Evolutionary conservation across 2,113 vertebrate genomes (phyloP).

Genomic region (Leucosticte australis): DNA sequence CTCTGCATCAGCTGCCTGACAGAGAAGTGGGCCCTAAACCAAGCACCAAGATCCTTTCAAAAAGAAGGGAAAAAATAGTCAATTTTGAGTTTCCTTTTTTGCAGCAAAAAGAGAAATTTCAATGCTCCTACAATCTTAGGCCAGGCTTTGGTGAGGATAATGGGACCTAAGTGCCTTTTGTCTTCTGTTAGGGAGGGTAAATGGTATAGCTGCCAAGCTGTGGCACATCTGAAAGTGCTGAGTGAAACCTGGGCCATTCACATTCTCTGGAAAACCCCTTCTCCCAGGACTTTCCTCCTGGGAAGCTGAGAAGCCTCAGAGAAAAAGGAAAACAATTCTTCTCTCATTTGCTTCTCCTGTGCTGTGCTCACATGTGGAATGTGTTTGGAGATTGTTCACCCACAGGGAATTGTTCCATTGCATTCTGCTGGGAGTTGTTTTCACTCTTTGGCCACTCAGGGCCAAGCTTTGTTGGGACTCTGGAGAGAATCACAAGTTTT

Average conservation of each 20-base stretch:
- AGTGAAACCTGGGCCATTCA: neutral
- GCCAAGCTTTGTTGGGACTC: too few relatives aligned
- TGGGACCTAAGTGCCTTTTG: neutral
- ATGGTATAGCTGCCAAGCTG: slow-evolving; percentile 15
- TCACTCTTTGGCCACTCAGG: too few relatives aligned
- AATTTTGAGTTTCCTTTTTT: neutral
- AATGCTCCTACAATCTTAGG: neutral
- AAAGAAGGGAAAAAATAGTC: neutral
- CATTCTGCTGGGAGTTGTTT: too few relatives aligned
- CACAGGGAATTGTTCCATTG: too few relatives aligned
- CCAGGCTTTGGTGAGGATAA: neutral
- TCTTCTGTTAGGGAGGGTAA: neutral
- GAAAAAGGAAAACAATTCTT: too few relatives aligned
- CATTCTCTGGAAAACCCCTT: too few relatives aligned
- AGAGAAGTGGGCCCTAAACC: neutral
- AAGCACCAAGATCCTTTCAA: neutral
- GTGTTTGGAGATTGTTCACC: too few relatives aligned
- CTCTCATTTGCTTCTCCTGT: too few relatives aligned
- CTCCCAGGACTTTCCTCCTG: too few relatives aligned
- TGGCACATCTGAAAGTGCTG: neutral
- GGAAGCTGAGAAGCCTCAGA: too few relatives aligned
- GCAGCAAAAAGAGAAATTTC: neutral
- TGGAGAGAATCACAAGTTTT: too few relatives aligned
- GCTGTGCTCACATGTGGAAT: too few relatives aligned
- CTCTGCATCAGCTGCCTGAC: neutral